Conservation (phyloP, 2,113 vertebrate genomes). For the Gasterosteus aculeatus region DNA sequence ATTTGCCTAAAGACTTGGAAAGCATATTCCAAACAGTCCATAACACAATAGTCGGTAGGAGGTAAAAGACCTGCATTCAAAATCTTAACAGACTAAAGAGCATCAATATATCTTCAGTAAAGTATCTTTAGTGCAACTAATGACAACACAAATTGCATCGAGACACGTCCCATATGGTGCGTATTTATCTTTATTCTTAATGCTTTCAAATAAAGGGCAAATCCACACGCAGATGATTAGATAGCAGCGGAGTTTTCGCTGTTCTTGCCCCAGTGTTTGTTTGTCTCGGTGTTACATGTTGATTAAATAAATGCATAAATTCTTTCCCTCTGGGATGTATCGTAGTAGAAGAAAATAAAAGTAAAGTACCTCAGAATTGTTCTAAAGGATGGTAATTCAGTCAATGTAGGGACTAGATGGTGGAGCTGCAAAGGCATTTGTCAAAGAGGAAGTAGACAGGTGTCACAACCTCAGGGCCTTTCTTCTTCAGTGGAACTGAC, state of each 20-base stretch:
- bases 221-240: no score
- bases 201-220: not conserved
- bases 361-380: not conserved
- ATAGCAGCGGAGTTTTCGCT: no score
- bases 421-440: not conserved
- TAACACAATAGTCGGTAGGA: not conserved
- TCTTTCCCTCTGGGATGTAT: not conserved
- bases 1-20: not conserved
- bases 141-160: not conserved
- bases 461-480: conserved; percentile 5
- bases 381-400: not conserved
- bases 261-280: no score
- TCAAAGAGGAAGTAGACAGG: conserved; percentile 3
- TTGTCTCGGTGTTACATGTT: no score
- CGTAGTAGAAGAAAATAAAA: no score
- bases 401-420: not conserved
- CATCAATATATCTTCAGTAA: not conserved
- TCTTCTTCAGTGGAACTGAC: conserved; percentile 34
- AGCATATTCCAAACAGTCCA: not conserved
- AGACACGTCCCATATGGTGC: not conserved
- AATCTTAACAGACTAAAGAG: not conserved
- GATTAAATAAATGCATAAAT: not conserved
- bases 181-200: not conserved
- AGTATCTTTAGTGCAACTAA: not conserved
- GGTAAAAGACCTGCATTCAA: not conserved